These are phyloP conservation scores for Macropodus opercularis DNA, from an alignment of 2,797 vertebrate genomes.

Conservation along the genomic window DNA sequence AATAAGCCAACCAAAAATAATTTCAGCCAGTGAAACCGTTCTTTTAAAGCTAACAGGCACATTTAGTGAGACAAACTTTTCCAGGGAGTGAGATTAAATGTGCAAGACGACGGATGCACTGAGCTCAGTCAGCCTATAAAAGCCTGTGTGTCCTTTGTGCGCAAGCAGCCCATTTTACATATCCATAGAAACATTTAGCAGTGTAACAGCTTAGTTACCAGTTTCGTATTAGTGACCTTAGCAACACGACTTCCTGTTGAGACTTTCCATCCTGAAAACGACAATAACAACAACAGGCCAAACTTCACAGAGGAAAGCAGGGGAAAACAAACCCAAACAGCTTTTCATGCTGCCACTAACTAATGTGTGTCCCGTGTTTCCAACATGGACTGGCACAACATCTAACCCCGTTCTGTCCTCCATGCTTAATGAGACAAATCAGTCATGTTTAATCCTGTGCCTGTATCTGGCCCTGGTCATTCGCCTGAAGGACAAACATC, in stretches of 20 bases:
- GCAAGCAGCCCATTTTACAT: conserved; percentile 21
- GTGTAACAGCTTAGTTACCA: conserved; percentile 56
- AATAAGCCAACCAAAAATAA: conserved; percentile 22
- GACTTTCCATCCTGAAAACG: conserved; percentile 34
- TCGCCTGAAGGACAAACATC: conserved; percentile 32
- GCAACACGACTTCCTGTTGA: conserved; percentile 61
- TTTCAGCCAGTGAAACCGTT: background rate
- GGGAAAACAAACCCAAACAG: conserved; percentile 19
- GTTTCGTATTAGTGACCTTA: conserved; percentile 37
- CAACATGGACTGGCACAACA: conserved; percentile 4
- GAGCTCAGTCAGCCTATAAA: conserved; percentile 25
- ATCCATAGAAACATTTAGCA: conserved; percentile 40
- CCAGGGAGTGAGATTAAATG: conserved; percentile 15
- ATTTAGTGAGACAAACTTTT: conserved; percentile 20
- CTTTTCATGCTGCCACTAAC: conserved; percentile 9
- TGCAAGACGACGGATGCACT: background rate
- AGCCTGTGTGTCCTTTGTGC: conserved; percentile 35
- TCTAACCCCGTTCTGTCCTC: conserved; percentile 44
- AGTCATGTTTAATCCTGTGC: conserved; percentile 35
- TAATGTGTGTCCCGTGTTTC: conserved; percentile 22
- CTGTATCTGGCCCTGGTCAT: conserved; percentile 5
- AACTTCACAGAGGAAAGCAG: background rate
- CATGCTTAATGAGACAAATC: conserved; percentile 39
- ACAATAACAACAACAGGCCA: conserved; percentile 9
- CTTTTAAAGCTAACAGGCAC: conserved; percentile 11